Percentiles rank a stretch among this genome's conserved stretches.
Evolutionary conservation across 2,888 invertebrate species (phyloP).

Genomic region (Oxycera nigricornis): DNA sequence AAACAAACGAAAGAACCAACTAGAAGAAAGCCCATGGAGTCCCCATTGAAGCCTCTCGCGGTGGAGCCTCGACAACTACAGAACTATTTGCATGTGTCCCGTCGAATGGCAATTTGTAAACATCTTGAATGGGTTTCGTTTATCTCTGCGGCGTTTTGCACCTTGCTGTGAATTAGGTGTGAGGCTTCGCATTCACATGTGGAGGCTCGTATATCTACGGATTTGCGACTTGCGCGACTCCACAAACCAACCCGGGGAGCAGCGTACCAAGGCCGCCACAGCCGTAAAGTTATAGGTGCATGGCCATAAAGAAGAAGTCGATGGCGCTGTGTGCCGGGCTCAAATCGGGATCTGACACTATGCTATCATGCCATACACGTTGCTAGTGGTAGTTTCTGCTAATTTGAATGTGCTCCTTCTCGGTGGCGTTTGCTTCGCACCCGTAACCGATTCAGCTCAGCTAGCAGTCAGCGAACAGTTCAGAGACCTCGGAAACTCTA

Average conservation of each 20-base stretch:
- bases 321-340: slow-evolving; percentile 14
- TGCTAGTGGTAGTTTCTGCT: slow-evolving; percentile 29
- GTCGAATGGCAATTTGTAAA: slow-evolving; percentile 40
- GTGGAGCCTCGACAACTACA: background rate
- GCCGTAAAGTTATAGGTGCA: slow-evolving; percentile 34
- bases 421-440: slow-evolving; percentile 34
- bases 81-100: slow-evolving; percentile 34
- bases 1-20: background rate
- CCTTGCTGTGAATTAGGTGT: slow-evolving; percentile 43
- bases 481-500: slow-evolving; percentile 37
- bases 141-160: slow-evolving; percentile 39
- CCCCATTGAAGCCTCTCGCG: background rate
- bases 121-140: slow-evolving; percentile 40
- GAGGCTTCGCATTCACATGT: slow-evolving; percentile 34
- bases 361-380: slow-evolving; percentile 16
- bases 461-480: slow-evolving; percentile 1
- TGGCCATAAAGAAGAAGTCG: slow-evolving; percentile 32
- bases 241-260: background rate
- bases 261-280: slow-evolving; percentile 21
- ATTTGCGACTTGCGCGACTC: slow-evolving; percentile 12
- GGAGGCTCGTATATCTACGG: slow-evolving; percentile 11
- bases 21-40: slow-evolving; percentile 13
- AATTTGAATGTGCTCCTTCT: slow-evolving; percentile 38
- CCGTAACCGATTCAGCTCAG: background rate
- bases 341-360: slow-evolving; percentile 9